A percentile compares a stretch with the other conserved stretches of the same genome.
These are phyloP conservation scores for Manis javanica DNA, from an alignment of 2,797 vertebrate species.

Conservation along the genomic window DNA sequence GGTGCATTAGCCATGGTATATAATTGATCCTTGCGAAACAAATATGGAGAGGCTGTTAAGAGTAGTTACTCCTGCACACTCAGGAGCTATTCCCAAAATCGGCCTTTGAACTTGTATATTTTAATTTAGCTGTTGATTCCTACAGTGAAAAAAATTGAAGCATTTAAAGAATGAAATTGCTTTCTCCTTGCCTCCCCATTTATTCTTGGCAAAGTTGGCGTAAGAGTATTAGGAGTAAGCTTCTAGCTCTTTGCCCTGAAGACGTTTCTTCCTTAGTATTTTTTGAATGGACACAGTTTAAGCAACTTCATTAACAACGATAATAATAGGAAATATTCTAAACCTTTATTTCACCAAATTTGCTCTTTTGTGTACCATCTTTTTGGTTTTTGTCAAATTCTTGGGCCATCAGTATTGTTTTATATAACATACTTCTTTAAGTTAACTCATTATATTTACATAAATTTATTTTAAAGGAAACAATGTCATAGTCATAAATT, in stretches of 20 bases:
- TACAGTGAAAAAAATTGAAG: conserved; percentile 47
- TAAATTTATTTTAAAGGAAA: background rate
- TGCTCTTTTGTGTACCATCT: background rate
- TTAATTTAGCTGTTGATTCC: conserved; percentile 66
- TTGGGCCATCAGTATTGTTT: background rate
- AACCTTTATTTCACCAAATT: background rate
- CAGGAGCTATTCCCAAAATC: conserved; percentile 44
- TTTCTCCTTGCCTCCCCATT: background rate
- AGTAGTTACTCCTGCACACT: conserved; percentile 57
- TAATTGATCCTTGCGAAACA: conserved; percentile 76
- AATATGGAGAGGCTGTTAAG: conserved; percentile 71
- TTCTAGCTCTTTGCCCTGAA: background rate
- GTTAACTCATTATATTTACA: background rate
- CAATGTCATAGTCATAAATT: background rate
- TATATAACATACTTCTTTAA: background rate
- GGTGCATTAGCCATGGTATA: conserved; percentile 70
- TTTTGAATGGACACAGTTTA: background rate
- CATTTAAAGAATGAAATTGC: conserved; percentile 55
- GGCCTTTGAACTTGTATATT: conserved; percentile 64
- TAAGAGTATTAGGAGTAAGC: background rate
- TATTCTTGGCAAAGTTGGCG: background rate
- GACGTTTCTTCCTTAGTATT: background rate
- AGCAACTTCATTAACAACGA: background rate
- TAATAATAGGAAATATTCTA: background rate
- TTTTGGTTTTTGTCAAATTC: background rate